Conservation (phyloP, 2,797 vertebrate genomes). For the Gambelia wislizenii region DNA sequence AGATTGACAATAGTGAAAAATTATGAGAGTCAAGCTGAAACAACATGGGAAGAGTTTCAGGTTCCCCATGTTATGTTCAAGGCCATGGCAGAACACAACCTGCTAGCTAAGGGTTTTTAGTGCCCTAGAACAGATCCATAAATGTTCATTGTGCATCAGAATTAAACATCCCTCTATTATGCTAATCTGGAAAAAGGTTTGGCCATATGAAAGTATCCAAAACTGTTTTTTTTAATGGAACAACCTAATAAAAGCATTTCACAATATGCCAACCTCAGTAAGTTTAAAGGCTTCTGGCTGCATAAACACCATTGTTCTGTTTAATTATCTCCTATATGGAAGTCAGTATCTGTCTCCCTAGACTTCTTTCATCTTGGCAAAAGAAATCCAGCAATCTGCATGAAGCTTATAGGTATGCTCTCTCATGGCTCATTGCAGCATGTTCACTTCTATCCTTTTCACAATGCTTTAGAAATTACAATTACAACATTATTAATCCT, state of each 20-base stretch:
- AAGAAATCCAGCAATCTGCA: constrained; percentile 13
- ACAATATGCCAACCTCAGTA: rapidly evolving
- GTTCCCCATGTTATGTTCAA: background rate
- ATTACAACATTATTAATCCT: background rate
- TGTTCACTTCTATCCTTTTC: background rate
- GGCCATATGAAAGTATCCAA: background rate
- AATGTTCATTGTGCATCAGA: background rate
- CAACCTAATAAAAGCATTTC: background rate
- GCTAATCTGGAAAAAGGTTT: background rate
- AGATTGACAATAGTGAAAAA: background rate
- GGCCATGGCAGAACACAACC: background rate
- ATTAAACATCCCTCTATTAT: background rate
- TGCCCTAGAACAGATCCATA: background rate
- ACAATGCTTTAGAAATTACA: constrained; percentile 1
- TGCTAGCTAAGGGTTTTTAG: background rate
- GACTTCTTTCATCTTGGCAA: constrained; percentile 20
- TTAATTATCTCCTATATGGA: constrained; percentile 32
- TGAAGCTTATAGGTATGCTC: background rate
- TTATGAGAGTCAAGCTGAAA: background rate
- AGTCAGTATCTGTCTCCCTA: constrained; percentile 15
- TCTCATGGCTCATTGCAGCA: background rate
- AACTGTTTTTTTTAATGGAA: background rate
- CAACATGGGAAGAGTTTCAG: background rate
- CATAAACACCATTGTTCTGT: constrained; percentile 3
- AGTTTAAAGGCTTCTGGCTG: background rate